Evolutionary conservation across 2,113 vertebrate species (phyloP), one percentile per base, ranked within the genome.

Genomic region (Pagrus major): DNA sequence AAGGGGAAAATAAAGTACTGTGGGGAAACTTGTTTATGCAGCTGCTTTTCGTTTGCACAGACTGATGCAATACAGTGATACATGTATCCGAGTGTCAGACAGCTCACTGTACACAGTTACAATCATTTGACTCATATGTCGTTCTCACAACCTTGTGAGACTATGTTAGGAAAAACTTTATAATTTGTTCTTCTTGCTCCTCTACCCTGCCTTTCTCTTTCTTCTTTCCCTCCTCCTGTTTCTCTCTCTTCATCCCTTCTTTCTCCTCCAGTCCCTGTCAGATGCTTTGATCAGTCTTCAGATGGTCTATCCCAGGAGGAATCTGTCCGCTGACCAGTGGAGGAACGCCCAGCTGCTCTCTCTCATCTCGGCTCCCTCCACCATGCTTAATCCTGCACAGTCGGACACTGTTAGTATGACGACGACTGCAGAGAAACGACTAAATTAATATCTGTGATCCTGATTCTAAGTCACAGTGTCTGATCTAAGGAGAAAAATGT

Each of bases 271-370:
- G 98, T 97, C 98, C 72, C 95, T 99, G 94, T 98, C 98, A 78
- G 98, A 99, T 84, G 98, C 97, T 9, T 92, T 99, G 68, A 95
- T 98, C 92, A 99, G 97, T 65, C 96, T 99, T 85, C 97, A 99
- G 90, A 98, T 99, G 97, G 98, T 99, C 0, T 99, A 99, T 91
- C 98, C 97, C 76, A 92, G 98, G 91, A 96, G 98, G 86, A 99
- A 99, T 85, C 96, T 99, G 86, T 99, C 98, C 4, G 98, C 98
- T 59, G 98, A 99, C 89, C 98, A 99, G 85, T 99, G 98, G 98
- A 97, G 98, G 91, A 99, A 99, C 5, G 98, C 98, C 76, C 98
- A 99, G 78, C 95, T 99, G 76, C 93, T 99, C 80, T 98, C 97
- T 54, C 97, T 99, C 71, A 99, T 99, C 94, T 98, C 97, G 35